These are phyloP conservation scores for Callitettix versicolor DNA, from an alignment of 1,140 invertebrate genomes.

Conservation along the genomic window DNA sequence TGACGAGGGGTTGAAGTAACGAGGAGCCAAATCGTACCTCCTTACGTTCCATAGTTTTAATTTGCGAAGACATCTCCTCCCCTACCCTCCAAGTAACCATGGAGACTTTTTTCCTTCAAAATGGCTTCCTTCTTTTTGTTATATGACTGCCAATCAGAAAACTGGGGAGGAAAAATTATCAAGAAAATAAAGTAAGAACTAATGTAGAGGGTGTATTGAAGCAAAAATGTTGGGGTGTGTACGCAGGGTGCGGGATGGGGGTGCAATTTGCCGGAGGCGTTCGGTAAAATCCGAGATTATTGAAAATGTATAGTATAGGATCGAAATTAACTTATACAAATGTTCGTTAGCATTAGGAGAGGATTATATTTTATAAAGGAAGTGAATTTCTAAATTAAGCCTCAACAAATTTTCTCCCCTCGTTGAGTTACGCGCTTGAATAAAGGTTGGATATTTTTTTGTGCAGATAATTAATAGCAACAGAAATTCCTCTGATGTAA, in stretches of 20 bases:
- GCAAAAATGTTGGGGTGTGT: slow-evolving; percentile 1
- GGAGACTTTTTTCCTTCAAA: slow-evolving; percentile 5
- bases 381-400: no score
- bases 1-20: no score
- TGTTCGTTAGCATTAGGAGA: no score
- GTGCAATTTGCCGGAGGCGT: background rate
- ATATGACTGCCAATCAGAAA: slow-evolving; percentile 7
- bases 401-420: no score
- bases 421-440: no score
- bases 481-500: no score
- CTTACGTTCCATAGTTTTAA: no score
- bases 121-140: slow-evolving; percentile 1
- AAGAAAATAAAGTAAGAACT: slow-evolving; percentile 10
- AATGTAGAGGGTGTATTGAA: background rate
- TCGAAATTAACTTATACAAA: background rate
- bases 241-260: no score
- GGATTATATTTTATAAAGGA: no score
- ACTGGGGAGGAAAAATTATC: slow-evolving; percentile 8
- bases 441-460: no score
- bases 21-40: no score
- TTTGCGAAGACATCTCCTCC: background rate
- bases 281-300: background rate
- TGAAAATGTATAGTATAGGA: slow-evolving; percentile 4
- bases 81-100: background rate
- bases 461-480: no score